Evolutionary conservation across 1,140 invertebrate species (phyloP).

Genomic region (Aphaenogaster ashmeadi): DNA sequence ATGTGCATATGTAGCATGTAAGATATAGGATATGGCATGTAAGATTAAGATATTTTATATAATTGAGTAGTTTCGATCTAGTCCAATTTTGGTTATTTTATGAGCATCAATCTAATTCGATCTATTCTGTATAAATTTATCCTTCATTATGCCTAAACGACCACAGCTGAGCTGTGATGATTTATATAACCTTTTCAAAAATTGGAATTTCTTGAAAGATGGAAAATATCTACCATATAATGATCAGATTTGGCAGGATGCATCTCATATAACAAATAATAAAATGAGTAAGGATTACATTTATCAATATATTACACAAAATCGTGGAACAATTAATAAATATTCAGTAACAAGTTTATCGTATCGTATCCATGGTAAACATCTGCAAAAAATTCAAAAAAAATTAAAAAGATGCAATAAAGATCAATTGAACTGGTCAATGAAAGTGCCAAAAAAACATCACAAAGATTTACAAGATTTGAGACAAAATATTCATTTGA

Average conservation of each 20-base stretch:
- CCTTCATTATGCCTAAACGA: neutral
- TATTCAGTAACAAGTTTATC: neutral
- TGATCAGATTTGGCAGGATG: neutral
- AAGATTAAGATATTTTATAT: neutral
- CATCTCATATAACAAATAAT: neutral
- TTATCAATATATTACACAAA: conserved; percentile 19
- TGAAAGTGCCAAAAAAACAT: neutral
- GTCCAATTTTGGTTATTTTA: neutral
- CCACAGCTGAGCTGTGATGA: conserved; percentile 6
- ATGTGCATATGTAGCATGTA: neutral
- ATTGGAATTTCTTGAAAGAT: conserved; percentile 9
- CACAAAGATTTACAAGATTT: conserved; percentile 12
- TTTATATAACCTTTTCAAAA: neutral
- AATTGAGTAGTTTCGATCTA: neutral
- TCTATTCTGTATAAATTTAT: conserved; percentile 1
- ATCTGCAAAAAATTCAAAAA: neutral
- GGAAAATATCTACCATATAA: neutral
- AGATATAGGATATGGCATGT: neutral
- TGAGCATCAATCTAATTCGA: neutral
- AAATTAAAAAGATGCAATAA: neutral
- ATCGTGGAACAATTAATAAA: neutral
- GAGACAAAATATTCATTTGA: conserved; percentile 18
- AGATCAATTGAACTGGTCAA: neutral
- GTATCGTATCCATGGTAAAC: conserved; percentile 7
- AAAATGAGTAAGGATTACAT: conserved; percentile 1